Evolutionary conservation across 2,797 vertebrate genomes (phyloP), one percentile per base, ranked within the genome.

Genomic region (Pseudochromis fuscus): DNA sequence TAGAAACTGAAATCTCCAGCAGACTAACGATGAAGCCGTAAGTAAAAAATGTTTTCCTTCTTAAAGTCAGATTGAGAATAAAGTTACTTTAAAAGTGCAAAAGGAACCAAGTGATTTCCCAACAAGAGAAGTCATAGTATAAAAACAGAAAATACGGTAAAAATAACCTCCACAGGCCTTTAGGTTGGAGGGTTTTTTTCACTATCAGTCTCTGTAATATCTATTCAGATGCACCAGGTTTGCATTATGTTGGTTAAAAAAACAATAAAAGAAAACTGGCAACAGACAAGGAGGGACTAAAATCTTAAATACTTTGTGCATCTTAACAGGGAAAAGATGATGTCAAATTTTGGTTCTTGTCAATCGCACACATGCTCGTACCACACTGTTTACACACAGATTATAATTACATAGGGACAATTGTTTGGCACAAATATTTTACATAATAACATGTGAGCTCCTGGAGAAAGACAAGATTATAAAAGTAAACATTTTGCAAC

Each of bases 371-470:
- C 46, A 75, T 63, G 56, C 57, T 64, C 40, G 57, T 52, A 12
- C 73, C 44, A 55, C 18, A 79, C 63, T 19, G 31, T 37, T 37
- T 24, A 72, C 40, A 40, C 7, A 42, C 31, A 27, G 46, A 46
- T 52, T 52, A 53, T 58, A 70, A 73, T 45, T 44, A 77, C 25
- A 83, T 1, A 35, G 25, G 51, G 40, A 59, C 52, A 67, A 67
- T 53, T 66, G 73, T 89, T 85, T 92, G 88, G 89, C 91, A 91
- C 83, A 80, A 38, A 70, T 52, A 83, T 62, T 72, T 61, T 33
- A 76, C 18, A 84, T 35, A 11, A 69, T 31, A 28, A 66, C 61
- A 23, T 67, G 46, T 71, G 35, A 7, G 46, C 21, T 76, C 38
- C 40, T 24, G 18, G 11, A 66, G 52, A 38, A 79, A 74, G 3